phyloP scores from a whole-genome alignment of 2,113 vertebrate genomes.

The Myxocyprinus asiaticus region DNA sequence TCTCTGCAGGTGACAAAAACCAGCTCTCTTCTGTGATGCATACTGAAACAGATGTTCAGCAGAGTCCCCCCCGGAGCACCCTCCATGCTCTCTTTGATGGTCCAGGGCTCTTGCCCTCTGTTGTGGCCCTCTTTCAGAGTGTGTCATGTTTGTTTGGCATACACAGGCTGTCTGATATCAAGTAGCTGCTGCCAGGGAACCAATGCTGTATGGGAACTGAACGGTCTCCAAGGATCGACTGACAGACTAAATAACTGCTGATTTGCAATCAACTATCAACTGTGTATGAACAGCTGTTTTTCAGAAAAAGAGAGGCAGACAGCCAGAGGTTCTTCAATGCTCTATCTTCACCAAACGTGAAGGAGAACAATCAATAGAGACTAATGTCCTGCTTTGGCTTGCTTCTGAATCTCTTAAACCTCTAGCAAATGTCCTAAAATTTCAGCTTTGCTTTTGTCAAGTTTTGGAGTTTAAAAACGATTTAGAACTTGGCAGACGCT shows the following conservation, averaged over 20 bases:
- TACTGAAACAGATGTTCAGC: constrained; percentile 57
- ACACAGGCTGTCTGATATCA: constrained; percentile 53
- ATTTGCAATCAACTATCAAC: constrained; percentile 38
- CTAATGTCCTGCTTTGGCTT: constrained; percentile 27
- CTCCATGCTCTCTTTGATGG: constrained; percentile 62
- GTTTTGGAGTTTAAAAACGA: no score
- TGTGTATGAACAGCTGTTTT: constrained; percentile 48
- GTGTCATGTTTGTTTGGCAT: constrained; percentile 55
- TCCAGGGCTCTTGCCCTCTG: constrained; percentile 53
- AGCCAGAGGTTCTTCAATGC: background rate
- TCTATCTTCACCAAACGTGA: background rate
- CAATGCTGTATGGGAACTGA: constrained; percentile 49
- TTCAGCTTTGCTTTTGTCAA: no score
- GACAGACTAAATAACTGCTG: constrained; percentile 70
- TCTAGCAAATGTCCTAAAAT: no score
- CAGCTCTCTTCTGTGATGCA: constrained; percentile 43
- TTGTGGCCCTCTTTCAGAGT: constrained; percentile 49
- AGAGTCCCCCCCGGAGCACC: constrained; percentile 50
- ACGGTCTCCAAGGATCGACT: constrained; percentile 58
- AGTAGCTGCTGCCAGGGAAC: constrained; percentile 46
- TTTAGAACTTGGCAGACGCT: no score
- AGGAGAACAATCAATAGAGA: background rate
- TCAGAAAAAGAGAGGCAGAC: background rate
- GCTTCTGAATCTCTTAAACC: constrained; percentile 2
- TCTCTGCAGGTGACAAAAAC: constrained; percentile 60